Evolutionary conservation across 2,888 invertebrate genomes (phyloP).

Genomic region (Yponomeuta cagnagella): DNA sequence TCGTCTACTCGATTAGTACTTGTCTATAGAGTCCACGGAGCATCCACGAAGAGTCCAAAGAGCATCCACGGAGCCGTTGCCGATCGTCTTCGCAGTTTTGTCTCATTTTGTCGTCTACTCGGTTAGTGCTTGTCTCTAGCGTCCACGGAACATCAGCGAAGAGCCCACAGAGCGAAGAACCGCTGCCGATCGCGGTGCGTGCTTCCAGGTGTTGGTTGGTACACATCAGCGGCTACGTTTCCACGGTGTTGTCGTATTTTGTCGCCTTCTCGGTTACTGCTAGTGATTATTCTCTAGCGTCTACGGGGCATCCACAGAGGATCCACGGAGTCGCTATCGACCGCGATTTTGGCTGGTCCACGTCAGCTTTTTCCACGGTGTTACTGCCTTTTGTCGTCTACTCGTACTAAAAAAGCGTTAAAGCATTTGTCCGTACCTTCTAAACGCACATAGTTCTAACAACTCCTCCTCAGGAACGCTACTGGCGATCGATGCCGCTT

Average conservation of each 20-base stretch:
- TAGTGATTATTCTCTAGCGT: too few relatives aligned
- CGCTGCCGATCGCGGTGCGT: slow-evolving; percentile 59
- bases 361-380: slow-evolving; percentile 55
- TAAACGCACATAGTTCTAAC: too few relatives aligned
- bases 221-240: slow-evolving; percentile 63
- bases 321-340: slow-evolving; percentile 28
- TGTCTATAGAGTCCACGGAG: too few relatives aligned
- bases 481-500: slow-evolving; percentile 52
- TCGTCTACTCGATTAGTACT: slow-evolving; percentile 57
- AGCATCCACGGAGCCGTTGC: slow-evolving; percentile 19
- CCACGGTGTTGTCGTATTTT: slow-evolving; percentile 55
- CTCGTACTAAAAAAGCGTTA: slow-evolving; percentile 26
- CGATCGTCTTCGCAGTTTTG: slow-evolving; percentile 39
- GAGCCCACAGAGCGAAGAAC: too few relatives aligned
- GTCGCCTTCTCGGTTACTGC: slow-evolving; percentile 57
- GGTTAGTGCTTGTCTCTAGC: slow-evolving; percentile 28
- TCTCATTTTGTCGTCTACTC: too few relatives aligned
- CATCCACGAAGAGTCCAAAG: too few relatives aligned
- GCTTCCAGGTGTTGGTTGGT: slow-evolving; percentile 60
- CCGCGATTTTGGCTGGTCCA: slow-evolving; percentile 42
- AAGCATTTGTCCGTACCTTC: too few relatives aligned
- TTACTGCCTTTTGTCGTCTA: slow-evolving; percentile 62
- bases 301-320: too few relatives aligned
- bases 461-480: slow-evolving; percentile 38
- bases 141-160: slow-evolving; percentile 42